A percentile compares a stretch with the other conserved stretches of the same genome.
Evolutionary conservation across 2,888 invertebrate genomes (phyloP).

Genomic region (Eilema caniola): DNA sequence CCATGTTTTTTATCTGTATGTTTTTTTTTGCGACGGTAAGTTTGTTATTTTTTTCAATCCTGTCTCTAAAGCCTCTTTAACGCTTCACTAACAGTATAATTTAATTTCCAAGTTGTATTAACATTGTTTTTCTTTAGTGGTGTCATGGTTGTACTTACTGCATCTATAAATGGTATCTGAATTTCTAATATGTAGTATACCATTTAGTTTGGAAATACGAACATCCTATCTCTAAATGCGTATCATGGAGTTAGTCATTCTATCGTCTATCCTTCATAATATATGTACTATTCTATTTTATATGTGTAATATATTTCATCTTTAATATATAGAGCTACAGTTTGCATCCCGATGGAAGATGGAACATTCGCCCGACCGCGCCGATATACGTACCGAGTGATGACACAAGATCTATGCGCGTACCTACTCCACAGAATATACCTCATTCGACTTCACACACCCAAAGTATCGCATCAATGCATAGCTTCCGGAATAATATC

Average conservation of each 20-base stretch:
- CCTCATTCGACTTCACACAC: conserved; percentile 83
- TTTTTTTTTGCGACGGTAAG: conserved; percentile 69
- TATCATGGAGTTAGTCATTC: conserved; percentile 64
- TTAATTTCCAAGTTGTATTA: conserved; percentile 60
- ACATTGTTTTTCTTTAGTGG: conserved; percentile 73
- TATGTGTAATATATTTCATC: conserved; percentile 60
- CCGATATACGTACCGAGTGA: conserved; percentile 82
- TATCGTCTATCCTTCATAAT: conserved; percentile 56
- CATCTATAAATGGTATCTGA: conserved; percentile 56
- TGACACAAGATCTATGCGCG: conserved; percentile 72
- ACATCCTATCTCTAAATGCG: conserved; percentile 84
- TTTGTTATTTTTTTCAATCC: conserved; percentile 59
- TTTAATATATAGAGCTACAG: conserved; percentile 80
- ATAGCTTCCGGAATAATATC: conserved; percentile 84
- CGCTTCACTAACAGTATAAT: conserved; percentile 73
- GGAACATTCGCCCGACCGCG: conserved; percentile 84
- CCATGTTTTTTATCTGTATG: conserved; percentile 52
- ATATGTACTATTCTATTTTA: conserved; percentile 52
- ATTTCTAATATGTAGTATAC: conserved; percentile 57
- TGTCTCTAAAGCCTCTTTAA: conserved; percentile 60
- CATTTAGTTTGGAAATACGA: conserved; percentile 58
- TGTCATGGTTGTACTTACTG: conserved; percentile 79
- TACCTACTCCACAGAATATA: conserved; percentile 78
- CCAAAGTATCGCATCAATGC: conserved; percentile 85
- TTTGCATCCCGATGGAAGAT: conserved; percentile 80